Evolutionary conservation across 2,888 invertebrate genomes (phyloP), one percentile per base, ranked within the genome.

Genomic region (Opisthograptis luteolata): DNA sequence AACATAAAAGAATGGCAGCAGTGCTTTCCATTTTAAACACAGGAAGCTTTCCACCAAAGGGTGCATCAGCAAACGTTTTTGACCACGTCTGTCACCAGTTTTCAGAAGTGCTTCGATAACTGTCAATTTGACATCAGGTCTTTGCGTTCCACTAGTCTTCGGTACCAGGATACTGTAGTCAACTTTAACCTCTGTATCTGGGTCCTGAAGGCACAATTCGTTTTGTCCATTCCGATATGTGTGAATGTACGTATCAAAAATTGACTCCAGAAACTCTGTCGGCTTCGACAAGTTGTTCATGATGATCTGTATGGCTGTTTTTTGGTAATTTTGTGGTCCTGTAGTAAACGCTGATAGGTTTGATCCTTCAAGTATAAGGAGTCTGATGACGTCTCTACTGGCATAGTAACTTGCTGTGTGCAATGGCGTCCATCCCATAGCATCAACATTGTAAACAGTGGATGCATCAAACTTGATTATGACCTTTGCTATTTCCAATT

Each of bases 181-280:
- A 2, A 87, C 64, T n/a, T 64, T 74, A 6, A 87, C 72, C 35
- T 72, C 62, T 44, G 80, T 81, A 7, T 79, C 69, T 1, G 68
- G 67, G 39, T 84, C 45, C 74, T 76, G 8, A 76, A 70, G 76
- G 50, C 81, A 75, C 1, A 73, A 61, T 27, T 89, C 83, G 53
- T 87, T 85, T 1, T 19, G 0, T 2, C 5, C 9, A 13, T 27
- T 14, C 19, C 12, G 17, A 7, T 13, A 17, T 27, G 79, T 73
- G 6, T 68, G 70, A 14, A 92, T 85, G 37, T 71, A 81, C 0
- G 81, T 76, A 60, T 92, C 87, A 15, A 92, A 87, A 1, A 90
- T 65, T 9, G 85, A 77, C 57, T 87, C 79, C 12, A 92, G 65
- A 49, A 87, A 91, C 22, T 83, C 79, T 1, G 82, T 81, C 1